Evolutionary conservation across 2,113 vertebrate genomes (phyloP), one percentile per base, ranked within the genome.

Genomic region (Rhinolophus sinicus): DNA sequence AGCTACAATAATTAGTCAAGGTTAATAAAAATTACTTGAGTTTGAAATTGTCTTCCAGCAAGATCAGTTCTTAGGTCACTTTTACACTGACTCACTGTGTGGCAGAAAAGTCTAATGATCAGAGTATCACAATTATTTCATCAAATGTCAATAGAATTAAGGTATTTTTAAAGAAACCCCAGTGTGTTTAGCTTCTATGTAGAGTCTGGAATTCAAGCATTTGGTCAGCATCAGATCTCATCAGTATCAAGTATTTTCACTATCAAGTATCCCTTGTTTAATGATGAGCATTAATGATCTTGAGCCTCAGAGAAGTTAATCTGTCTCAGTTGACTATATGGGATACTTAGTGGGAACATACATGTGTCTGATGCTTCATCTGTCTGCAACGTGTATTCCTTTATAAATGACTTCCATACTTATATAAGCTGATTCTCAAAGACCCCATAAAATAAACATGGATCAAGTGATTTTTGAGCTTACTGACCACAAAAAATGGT

Each of bases 321-420:
- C 14, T n/a, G 3, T 22, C 6, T 78, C 11, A 28, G 5, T 19
- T 33, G 6, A 26, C 19, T 78, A 1, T 28, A 0, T 6, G 8
- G 9, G 2, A 1, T 3, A 22, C 4, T 62, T 5, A 28, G 16
- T 2, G 38, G 11, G 4, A 72, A 3, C 19, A 80, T 2, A 58
- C 6, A 19, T 6, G 0, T 18, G 0, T 21, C 15, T 15, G 24
- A 21, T 15, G 2, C 11, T 35, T 90, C 60, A 11, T 4, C 30
- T 47, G 3, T 44, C 13, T 44, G 16, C 1, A 26, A 56, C 2
- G 2, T 26, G 1, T 21, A 38, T 60, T 87, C 5, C 5, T 44
- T 50, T 30, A 38, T 22, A 91, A 50, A 22, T 85, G 21, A n/a
- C 6, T 4, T 76, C 3, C 6, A 50, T 1, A 54, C 0, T 30